Conservation (phyloP, 2,888 invertebrate genomes). For the Tupiocoris notatus region DNA sequence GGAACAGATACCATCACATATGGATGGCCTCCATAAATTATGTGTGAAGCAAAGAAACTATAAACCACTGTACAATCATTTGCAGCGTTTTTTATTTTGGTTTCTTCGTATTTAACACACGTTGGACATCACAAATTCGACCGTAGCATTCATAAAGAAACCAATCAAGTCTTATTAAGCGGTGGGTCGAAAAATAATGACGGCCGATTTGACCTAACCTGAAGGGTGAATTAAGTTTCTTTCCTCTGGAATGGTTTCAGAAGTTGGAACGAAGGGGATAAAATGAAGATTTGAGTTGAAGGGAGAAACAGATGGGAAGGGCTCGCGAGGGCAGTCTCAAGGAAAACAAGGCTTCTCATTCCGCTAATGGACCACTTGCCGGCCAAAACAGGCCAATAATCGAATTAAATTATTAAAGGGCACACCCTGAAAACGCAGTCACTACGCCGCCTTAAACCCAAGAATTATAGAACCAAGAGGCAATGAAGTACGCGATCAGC, state of each 20-base stretch:
- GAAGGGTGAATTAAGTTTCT: neutral
- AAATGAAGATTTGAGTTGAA: neutral
- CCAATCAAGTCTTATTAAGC: too few species aligned
- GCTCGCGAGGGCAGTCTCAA: neutral
- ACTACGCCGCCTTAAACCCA: conserved; percentile 14
- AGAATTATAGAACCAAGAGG: conserved; percentile 17
- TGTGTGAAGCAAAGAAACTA: too few species aligned
- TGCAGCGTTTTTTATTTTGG: too few species aligned
- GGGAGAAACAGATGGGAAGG: neutral
- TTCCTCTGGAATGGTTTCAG: neutral
- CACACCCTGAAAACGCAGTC: neutral
- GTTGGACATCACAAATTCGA: too few species aligned
- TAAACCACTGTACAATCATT: too few species aligned
- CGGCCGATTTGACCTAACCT: neutral
- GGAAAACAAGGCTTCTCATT: conserved; percentile 45
- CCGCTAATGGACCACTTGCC: conserved; percentile 42
- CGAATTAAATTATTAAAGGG: conserved; percentile 44
- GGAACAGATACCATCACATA: too few species aligned
- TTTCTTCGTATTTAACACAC: too few species aligned
- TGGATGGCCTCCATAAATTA: too few species aligned
- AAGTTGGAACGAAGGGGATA: neutral
- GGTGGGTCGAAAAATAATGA: neutral
- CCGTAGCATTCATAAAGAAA: too few species aligned
- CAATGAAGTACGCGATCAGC: neutral
- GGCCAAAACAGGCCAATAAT: conserved; percentile 42